These are phyloP conservation scores for Campaea margaritaria DNA, from an alignment of 2,888 invertebrate species.

Conservation along the genomic window DNA sequence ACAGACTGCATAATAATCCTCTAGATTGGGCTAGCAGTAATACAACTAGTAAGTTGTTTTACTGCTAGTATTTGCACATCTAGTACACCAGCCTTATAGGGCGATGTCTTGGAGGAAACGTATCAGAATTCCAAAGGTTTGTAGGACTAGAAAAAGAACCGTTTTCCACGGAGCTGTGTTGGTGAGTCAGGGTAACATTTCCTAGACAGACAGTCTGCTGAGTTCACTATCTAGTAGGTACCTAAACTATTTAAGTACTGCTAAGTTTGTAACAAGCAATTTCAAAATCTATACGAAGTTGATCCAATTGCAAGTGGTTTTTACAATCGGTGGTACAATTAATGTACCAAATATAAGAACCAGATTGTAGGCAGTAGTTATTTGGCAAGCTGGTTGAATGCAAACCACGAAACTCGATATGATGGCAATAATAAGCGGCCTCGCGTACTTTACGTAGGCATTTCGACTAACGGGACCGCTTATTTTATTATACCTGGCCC, in stretches of 20 bases:
- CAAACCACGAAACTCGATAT: slow-evolving; percentile 58
- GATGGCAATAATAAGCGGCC: slow-evolving; percentile 62
- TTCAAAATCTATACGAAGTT: not conserved
- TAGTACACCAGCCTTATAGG: slow-evolving; percentile 18
- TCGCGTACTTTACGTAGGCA: slow-evolving; percentile 39
- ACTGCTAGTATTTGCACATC: slow-evolving; percentile 15
- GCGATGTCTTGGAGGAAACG: slow-evolving; percentile 20
- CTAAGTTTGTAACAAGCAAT: not conserved
- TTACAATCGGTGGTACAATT: not conserved
- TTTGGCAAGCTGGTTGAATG: slow-evolving; percentile 45
- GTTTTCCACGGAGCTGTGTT: slow-evolving; percentile 21
- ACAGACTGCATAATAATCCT: too few species aligned
- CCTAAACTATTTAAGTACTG: too few species aligned
- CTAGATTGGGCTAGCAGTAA: not conserved
- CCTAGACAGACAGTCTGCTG: slow-evolving; percentile 20
- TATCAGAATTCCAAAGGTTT: slow-evolving; percentile 24
- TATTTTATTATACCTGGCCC: slow-evolving; percentile 27
- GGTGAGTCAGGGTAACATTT: not conserved
- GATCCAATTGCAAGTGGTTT: not conserved
- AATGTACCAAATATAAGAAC: not conserved
- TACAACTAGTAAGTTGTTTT: slow-evolving; percentile 5
- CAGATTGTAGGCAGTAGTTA: slow-evolving; percentile 13
- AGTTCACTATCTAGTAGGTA: not conserved
- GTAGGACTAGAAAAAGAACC: slow-evolving; percentile 21
- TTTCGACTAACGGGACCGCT: slow-evolving; percentile 38